Evolutionary conservation across 2,888 invertebrate genomes (phyloP).

Genomic region (Drosophila mayaguana): DNA sequence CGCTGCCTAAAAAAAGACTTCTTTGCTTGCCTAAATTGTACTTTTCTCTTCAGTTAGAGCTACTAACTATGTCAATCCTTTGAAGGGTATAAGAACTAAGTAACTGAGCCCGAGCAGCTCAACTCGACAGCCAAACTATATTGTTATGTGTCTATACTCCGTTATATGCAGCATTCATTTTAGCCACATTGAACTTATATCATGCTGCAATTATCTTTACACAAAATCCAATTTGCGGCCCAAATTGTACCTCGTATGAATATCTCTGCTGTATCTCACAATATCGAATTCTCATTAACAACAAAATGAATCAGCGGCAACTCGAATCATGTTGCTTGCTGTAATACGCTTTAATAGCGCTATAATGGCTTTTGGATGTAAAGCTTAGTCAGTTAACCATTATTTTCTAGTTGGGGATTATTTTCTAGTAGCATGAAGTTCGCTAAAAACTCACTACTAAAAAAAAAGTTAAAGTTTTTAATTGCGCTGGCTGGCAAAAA

Average conservation of each 20-base stretch:
- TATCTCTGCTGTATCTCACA: neutral
- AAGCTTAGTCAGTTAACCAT: constrained; percentile 31
- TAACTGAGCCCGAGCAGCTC: neutral
- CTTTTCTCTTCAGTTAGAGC: neutral
- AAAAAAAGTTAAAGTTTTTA: constrained; percentile 48
- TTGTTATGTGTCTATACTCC: neutral
- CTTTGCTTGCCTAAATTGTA: neutral
- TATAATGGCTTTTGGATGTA: constrained; percentile 27
- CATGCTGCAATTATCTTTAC: neutral
- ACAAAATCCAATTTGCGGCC: neutral
- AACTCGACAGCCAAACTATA: neutral
- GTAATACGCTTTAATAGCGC: constrained; percentile 23
- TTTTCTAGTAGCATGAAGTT: constrained; percentile 23
- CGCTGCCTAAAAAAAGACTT: neutral
- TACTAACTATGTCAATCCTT: neutral
- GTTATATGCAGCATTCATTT: neutral
- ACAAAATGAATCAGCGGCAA: constrained; percentile 18
- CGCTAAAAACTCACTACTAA: constrained; percentile 28
- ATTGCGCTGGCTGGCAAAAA: constrained; percentile 32
- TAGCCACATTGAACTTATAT: neutral
- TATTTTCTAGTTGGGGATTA: constrained; percentile 17
- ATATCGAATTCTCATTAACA: constrained; percentile 25
- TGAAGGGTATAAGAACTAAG: neutral
- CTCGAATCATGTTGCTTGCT: constrained; percentile 24
- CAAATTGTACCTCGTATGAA: neutral